phyloP scores from a whole-genome alignment of 2,113 vertebrate genomes.

The Pyxicephalus adspersus region DNA sequence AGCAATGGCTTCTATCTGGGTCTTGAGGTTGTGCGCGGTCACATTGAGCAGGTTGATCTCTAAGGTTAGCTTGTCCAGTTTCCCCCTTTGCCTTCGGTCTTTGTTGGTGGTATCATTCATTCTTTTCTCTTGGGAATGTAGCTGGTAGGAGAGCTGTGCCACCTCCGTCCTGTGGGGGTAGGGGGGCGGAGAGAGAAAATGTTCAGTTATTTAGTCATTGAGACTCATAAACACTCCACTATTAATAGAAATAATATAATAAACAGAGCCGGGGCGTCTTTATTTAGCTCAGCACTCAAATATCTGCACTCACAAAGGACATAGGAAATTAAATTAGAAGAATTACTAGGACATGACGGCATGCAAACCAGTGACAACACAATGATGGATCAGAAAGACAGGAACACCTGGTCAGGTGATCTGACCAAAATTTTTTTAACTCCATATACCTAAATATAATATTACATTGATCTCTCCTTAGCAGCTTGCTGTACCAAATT shows the following conservation, averaged over 20 bases:
- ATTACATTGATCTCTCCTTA: too few relatives aligned
- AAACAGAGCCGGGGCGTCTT: conserved; percentile 11
- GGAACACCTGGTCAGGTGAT: too few relatives aligned
- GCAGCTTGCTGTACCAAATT: too few relatives aligned
- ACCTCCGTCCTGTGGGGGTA: conserved; percentile 37
- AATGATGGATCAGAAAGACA: too few relatives aligned
- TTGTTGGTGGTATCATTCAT: conserved; percentile 60
- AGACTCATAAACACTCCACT: conserved; percentile 7
- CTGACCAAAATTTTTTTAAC: too few relatives aligned
- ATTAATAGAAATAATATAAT: conserved; percentile 12
- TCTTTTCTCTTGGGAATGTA: conserved; percentile 54
- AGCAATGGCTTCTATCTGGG: conserved; percentile 65
- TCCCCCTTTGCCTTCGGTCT: conserved; percentile 60
- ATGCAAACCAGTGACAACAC: too few relatives aligned
- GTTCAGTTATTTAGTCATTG: neutral
- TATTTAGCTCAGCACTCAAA: neutral
- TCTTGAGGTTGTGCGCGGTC: conserved; percentile 64
- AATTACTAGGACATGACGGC: too few relatives aligned
- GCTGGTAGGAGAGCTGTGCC: conserved; percentile 39
- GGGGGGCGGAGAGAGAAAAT: neutral
- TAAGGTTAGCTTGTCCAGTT: conserved; percentile 58
- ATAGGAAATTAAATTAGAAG: too few relatives aligned
- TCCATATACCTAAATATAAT: too few relatives aligned
- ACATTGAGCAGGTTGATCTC: conserved; percentile 71
- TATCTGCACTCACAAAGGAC: neutral